These are phyloP conservation scores for Parnassius smintheus DNA, from an alignment of 2,888 invertebrate genomes.

Conservation along the genomic window DNA sequence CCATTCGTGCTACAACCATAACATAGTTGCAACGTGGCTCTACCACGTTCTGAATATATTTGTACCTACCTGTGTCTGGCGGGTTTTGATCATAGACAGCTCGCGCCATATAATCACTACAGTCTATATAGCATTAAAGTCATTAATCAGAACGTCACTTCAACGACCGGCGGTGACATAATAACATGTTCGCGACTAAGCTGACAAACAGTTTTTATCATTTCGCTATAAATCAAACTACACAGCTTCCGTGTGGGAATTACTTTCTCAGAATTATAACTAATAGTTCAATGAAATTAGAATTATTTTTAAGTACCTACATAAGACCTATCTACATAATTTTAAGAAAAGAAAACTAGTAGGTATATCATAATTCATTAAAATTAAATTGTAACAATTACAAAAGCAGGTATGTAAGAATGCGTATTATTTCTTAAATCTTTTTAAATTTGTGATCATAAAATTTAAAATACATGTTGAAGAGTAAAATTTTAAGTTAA, in stretches of 20 bases:
- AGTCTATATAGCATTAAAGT: slow-evolving; percentile 37
- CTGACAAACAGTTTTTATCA: slow-evolving; percentile 69
- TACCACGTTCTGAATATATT: too few relatives aligned
- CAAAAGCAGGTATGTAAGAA: too few relatives aligned
- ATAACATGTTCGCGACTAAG: slow-evolving; percentile 61
- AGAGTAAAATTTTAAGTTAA: slow-evolving; percentile 6
- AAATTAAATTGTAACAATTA: slow-evolving; percentile 7
- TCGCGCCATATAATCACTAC: slow-evolving; percentile 46
- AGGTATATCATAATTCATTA: too few relatives aligned
- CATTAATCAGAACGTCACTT: slow-evolving; percentile 68
- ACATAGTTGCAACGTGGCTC: too few relatives aligned
- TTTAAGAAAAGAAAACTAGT: too few relatives aligned
- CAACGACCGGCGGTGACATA: slow-evolving; percentile 64
- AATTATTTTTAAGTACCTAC: too few relatives aligned
- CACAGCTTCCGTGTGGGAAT: slow-evolving; percentile 66
- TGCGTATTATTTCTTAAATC: too few relatives aligned
- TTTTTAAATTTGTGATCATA: too few relatives aligned
- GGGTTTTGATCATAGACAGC: slow-evolving; percentile 38
- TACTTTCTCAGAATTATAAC: slow-evolving; percentile 47
- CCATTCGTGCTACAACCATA: too few relatives aligned
- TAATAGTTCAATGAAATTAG: background rate
- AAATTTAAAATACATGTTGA: too few relatives aligned
- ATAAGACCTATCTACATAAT: too few relatives aligned
- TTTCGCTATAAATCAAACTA: slow-evolving; percentile 64
- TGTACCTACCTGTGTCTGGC: too few relatives aligned